Percentiles rank a stretch among this genome's conserved stretches.
These are phyloP conservation scores for Muscina levida DNA, from an alignment of 2,888 invertebrate species.

Conservation along the genomic window DNA sequence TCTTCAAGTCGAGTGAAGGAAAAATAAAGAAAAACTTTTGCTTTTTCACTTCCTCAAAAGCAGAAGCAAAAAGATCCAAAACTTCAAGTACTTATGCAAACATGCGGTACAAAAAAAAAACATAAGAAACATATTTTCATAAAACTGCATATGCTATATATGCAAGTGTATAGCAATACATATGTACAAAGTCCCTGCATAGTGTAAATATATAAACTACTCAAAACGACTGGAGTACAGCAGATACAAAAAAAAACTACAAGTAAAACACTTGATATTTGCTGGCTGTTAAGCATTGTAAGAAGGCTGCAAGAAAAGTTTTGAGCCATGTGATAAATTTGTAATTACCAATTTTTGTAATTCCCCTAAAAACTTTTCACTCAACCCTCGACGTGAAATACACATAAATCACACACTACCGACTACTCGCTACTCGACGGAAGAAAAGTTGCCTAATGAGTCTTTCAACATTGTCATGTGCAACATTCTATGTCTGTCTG, in stretches of 20 bases:
- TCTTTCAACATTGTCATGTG: conserved; percentile 7
- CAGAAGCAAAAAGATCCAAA: conserved; percentile 13
- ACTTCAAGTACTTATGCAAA: conserved; percentile 29
- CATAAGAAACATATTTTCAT: neutral
- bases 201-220: neutral
- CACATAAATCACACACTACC: too few species aligned
- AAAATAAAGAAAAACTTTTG: conserved; percentile 8
- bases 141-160: neutral
- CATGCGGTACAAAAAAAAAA: neutral
- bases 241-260: neutral
- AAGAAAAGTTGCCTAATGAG: conserved; percentile 11
- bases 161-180: neutral
- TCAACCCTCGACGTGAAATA: too few species aligned
- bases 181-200: neutral
- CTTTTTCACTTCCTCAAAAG: conserved; percentile 25
- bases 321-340: too few species aligned
- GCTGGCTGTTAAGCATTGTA: neutral
- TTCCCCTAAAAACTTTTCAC: too few species aligned
- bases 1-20: neutral
- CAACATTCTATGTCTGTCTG: neutral
- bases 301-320: neutral
- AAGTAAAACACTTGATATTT: conserved; percentile 1
- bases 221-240: neutral
- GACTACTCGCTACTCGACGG: too few species aligned
- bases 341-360: too few species aligned